Evolutionary conservation across 2,888 invertebrate species (phyloP).

Genomic region (Apamea anceps): DNA sequence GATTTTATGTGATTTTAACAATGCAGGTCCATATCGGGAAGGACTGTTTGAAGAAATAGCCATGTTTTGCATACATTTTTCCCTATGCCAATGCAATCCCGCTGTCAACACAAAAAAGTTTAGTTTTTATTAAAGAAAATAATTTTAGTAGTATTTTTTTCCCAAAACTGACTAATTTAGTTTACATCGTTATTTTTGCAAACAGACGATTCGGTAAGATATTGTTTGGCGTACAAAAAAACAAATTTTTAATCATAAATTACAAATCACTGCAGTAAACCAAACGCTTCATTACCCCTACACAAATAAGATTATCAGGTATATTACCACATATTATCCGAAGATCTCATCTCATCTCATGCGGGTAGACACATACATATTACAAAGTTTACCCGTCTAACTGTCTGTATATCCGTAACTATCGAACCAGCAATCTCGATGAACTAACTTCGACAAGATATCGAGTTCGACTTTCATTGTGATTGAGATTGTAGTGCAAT

Average conservation of each 20-base stretch:
- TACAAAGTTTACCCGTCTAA: conserved; percentile 51
- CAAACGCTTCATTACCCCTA: not conserved
- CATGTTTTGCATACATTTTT: no score
- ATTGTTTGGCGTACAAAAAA: not conserved
- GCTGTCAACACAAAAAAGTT: not conserved
- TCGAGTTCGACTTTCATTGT: conserved; percentile 32
- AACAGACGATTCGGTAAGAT: not conserved
- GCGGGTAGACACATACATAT: conserved; percentile 29
- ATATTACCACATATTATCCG: not conserved
- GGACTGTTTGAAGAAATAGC: no score
- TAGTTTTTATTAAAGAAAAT: not conserved
- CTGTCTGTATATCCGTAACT: conserved; percentile 32
- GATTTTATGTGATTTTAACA: not conserved
- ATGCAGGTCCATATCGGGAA: no score
- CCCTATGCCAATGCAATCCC: not conserved
- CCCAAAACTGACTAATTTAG: not conserved
- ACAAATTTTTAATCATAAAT: not conserved
- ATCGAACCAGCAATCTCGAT: conserved; percentile 44
- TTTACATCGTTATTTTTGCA: no score
- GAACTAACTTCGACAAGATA: conserved; percentile 45
- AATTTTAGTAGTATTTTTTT: not conserved
- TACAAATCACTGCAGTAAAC: not conserved
- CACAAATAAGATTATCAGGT: not conserved
- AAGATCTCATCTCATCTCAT: not conserved
- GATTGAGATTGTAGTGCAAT: conserved; percentile 17